Percentiles rank a stretch among this genome's conserved stretches.
These are phyloP conservation scores for Tetraneura akinire DNA, from an alignment of 1,140 invertebrate species.

Conservation along the genomic window DNA sequence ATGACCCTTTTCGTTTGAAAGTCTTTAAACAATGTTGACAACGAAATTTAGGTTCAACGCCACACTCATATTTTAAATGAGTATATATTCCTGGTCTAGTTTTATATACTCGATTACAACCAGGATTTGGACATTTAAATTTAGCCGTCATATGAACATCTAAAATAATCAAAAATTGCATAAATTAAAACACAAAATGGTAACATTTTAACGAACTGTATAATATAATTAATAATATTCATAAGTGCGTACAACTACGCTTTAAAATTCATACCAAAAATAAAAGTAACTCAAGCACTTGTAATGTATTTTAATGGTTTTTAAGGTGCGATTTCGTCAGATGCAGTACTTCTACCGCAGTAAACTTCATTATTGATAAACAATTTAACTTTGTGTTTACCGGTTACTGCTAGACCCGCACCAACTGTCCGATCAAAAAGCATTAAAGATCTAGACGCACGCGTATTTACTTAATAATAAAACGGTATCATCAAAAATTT, in stretches of 20 bases:
- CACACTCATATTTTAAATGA: slow-evolving; percentile 63
- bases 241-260: neutral
- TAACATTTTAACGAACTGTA: neutral
- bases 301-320: too few relatives aligned
- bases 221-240: neutral
- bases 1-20: slow-evolving; percentile 21
- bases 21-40: slow-evolving; percentile 62
- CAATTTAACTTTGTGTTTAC: too few relatives aligned
- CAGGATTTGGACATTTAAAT: slow-evolving; percentile 2
- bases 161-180: neutral
- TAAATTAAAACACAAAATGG: neutral
- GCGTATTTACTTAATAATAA: too few relatives aligned
- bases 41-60: slow-evolving; percentile 63
- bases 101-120: slow-evolving; percentile 61
- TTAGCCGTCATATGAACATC: neutral
- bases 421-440: too few relatives aligned
- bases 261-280: neutral
- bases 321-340: too few relatives aligned
- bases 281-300: neutral
- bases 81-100: slow-evolving; percentile 61
- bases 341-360: too few relatives aligned
- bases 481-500: too few relatives aligned
- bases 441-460: too few relatives aligned
- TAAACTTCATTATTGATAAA: too few relatives aligned
- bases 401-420: too few relatives aligned